Base-by-base conservation (phyloP, 2,888 invertebrate genomes). In the Caenorhabditis panamensis region DNA sequence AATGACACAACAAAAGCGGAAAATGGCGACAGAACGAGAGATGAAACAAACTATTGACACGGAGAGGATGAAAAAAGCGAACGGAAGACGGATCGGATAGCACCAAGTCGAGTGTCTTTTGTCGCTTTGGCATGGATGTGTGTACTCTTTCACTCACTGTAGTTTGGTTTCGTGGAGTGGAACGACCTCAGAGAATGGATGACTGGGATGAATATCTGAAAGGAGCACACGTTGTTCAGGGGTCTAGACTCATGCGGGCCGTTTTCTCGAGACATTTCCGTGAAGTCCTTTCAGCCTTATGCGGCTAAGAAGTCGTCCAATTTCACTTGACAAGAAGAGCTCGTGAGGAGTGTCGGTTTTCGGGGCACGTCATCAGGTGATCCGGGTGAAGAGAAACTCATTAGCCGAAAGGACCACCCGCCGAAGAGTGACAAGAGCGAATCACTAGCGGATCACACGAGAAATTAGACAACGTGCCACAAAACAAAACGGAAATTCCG, bases 331-430 rank as follows among this genome's bases (percentile, higher is more conserved):
- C 62, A 67, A 53, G 62, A 73, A 31, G 36, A 49, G 28, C 41
- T 41, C 59, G 36, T 22, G n/a, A 53, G 37, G n/a, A 63, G 56
- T 64, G 64, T 67, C 75, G 61, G 37, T 66, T 75, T 67, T 44
- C 68, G 59, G 8, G 24, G 47, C 18, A 11, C 24, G 28, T 36
- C 59, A 61, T 71, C 71, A 71, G 62, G 71, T 71, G 62, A 71
- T 59, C 24, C 16, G 4, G 3, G 18, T 24, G 56, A 22, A n/a
- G 26, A 16, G 37, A 71, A 71, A 62, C 71, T 71, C 61, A 71
- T 62, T 71, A 71, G 71, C 20, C 18, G 51, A 26, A 20, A 54
- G 31, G 71, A 72, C 76, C 76, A 62, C 67, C 62, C 61, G 28
- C 64, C 13, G 47, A 20, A 18, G 26, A 62, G 44, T 68, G 67